Evolutionary conservation across 64 coral and sea anemone genomes (phyloP), one percentile per base, ranked within the genome.

Genomic region (Pocillopora damicornis): DNA sequence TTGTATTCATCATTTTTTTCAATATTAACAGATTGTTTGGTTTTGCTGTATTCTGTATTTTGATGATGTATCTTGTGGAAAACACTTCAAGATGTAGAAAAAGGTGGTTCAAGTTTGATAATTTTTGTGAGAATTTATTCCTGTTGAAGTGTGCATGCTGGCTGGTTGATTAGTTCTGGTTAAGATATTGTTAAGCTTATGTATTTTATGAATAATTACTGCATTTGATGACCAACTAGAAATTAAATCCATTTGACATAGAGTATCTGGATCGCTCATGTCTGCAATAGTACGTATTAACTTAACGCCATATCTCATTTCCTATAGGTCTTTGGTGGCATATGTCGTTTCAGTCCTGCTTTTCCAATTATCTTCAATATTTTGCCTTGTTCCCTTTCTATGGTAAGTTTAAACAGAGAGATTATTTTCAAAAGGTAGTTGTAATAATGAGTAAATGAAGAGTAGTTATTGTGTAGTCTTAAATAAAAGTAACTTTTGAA

Each of bases 321-420:
- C 71, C 84, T 75, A 37, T 77, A 96, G 94, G 81, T 83, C 91
- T 61, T 75, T 96, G 51, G 91, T 90, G 56, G 90, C 94, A 30
- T 96, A 82, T 88, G 88, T 93, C 1, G 75, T 96, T 59, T 89
- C 87, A 82, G 88, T 96, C 9, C 77, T 96, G 20, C 62, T 64
- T 64, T 61, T 96, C 58, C 94, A 96, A 45, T 83, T 92, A 15
- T 45, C 72, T 13, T 80, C 77, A 11, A 69, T 96, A 18, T 96
- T 90, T 75, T 90, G 91, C 63, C 88, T 96, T 76, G 71, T 96
- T 75, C 94, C 94, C 13, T 93, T 89, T 89, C 79, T 96, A 26
- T 96, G 94, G 94, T 96, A 63, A 93, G 94, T 90, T 22, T 26
- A 30, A 58, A 14, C 1, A 71, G n/a, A 71, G 20, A 23, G 25